A percentile compares a stretch with the other conserved stretches of the same genome.
Conservation (phyloP, 2,797 vertebrate species). For the Acipenser oxyrinchus region DNA sequence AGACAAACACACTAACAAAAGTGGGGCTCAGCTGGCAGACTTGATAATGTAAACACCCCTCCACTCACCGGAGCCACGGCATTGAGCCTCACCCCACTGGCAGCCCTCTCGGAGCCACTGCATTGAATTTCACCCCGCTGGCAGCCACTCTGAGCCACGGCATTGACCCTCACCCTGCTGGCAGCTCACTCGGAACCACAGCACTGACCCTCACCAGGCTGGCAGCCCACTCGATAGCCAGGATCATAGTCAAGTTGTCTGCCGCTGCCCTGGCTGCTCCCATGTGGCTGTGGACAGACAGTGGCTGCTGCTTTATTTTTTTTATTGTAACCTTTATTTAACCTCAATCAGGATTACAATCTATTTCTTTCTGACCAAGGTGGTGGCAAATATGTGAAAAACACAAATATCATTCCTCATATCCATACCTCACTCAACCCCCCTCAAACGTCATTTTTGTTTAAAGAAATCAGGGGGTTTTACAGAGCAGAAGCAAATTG, state of each 20-base stretch:
- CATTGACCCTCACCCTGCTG: no score
- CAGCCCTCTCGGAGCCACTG: background rate
- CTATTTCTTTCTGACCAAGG: background rate
- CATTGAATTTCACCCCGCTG: no score
- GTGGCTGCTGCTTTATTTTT: background rate
- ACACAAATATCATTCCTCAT: background rate
- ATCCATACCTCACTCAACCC: background rate
- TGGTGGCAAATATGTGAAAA: background rate
- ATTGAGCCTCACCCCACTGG: conserved; percentile 76
- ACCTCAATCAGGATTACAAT: no score
- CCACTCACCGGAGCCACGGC: conserved; percentile 77
- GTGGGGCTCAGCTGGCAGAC: no score
- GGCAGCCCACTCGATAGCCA: conserved; percentile 67
- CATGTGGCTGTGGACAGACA: conserved; percentile 58
- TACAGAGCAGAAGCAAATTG: background rate
- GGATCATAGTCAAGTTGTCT: conserved; percentile 77
- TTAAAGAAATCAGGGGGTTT: background rate
- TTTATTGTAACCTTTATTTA: no score
- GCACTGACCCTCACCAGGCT: no score
- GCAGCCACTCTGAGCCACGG: no score
- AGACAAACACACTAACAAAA: no score
- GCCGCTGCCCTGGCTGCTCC: conserved; percentile 84
- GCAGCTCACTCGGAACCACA: no score
- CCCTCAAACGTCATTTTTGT: background rate
- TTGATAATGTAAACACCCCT: background rate